Evolutionary conservation across 2,888 invertebrate species (phyloP), one percentile per base, ranked within the genome.

Genomic region (Geotrupes spiniger): DNA sequence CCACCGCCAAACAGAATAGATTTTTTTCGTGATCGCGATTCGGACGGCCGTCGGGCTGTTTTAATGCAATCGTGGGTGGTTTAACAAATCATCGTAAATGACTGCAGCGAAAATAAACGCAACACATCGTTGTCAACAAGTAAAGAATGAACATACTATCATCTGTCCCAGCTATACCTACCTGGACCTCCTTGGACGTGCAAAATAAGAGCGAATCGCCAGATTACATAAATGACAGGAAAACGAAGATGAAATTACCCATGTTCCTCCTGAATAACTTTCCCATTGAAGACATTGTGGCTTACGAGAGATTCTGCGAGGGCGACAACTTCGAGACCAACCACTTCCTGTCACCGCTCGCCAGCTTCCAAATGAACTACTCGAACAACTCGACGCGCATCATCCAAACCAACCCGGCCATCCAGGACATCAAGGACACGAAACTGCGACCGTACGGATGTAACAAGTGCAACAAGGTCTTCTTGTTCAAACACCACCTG

Each of bases 391-490:
- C 51, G 48, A 56, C 51, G 41, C 49, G 51, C 42, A 51, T 53
- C 25, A 45, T 53, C 6, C 33, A 33, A 15, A 12, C 10, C 12
- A 33, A 33, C 15, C 5, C 9, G 12, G 14, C 33, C 4, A 15
- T 33, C 8, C 21, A 42, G 26, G 48, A 48, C 27, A 42, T 38
- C 29, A 42, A 48, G 29, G 49, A 42, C 27, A 47, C 15, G n/a
- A 87, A 87, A 68, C 87, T 88, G 69, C 76, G 89, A 16, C 89
- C 89, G 3, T 89, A 88, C 67, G 85, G 87, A 11, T 90, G 90
- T 68, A 81, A 84, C 16, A 87, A 89, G 73, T 90, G 90, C 65
- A 89, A 87, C 44, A 90, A 90, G 71, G 87, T 88, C n/a, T 90
- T 90, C 73, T 79, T 90, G 38, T 73, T 89, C 45, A 90, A 90